Evolutionary conservation across 2,888 invertebrate genomes (phyloP).

Genomic region (Agonopterix arenella): DNA sequence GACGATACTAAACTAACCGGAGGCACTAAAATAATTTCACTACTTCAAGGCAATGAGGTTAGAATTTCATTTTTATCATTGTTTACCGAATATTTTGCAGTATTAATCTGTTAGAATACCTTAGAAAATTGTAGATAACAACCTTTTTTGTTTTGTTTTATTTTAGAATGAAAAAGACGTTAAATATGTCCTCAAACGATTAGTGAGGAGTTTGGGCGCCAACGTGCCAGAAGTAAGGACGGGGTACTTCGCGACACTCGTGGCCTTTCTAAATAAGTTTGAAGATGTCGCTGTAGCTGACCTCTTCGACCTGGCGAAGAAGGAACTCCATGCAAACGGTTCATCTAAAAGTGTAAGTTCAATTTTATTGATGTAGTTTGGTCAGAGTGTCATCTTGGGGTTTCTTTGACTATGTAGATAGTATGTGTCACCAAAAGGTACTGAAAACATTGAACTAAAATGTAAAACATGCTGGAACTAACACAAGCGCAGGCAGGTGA

Average conservation of each 20-base stretch:
- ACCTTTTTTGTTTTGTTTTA: neutral
- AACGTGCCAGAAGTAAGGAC: slow-evolving; percentile 78
- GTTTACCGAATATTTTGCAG: neutral
- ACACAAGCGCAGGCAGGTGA: too few species aligned
- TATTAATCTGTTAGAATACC: neutral
- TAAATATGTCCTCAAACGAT: slow-evolving; percentile 80
- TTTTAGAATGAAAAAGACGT: slow-evolving; percentile 79
- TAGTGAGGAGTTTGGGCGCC: slow-evolving; percentile 85
- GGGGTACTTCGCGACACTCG: slow-evolving; percentile 83
- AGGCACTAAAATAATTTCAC: slow-evolving; percentile 59
- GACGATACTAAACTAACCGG: slow-evolving; percentile 56
- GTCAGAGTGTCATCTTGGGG: too few species aligned
- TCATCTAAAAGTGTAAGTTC: slow-evolving; percentile 81
- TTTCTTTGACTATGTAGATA: neutral
- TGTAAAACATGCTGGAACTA: too few species aligned
- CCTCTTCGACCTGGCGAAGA: slow-evolving; percentile 77
- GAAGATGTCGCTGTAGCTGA: slow-evolving; percentile 66
- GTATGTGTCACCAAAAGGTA: too few species aligned
- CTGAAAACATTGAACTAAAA: too few species aligned
- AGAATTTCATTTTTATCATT: slow-evolving; percentile 19
- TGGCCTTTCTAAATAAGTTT: slow-evolving; percentile 74
- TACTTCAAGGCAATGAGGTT: slow-evolving; percentile 57
- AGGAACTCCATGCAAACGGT: slow-evolving; percentile 79
- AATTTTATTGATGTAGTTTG: neutral
- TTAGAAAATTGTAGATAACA: neutral